These are phyloP conservation scores for Mohoua ochrocephala DNA, from an alignment of 2,113 vertebrate species.

Conservation along the genomic window DNA sequence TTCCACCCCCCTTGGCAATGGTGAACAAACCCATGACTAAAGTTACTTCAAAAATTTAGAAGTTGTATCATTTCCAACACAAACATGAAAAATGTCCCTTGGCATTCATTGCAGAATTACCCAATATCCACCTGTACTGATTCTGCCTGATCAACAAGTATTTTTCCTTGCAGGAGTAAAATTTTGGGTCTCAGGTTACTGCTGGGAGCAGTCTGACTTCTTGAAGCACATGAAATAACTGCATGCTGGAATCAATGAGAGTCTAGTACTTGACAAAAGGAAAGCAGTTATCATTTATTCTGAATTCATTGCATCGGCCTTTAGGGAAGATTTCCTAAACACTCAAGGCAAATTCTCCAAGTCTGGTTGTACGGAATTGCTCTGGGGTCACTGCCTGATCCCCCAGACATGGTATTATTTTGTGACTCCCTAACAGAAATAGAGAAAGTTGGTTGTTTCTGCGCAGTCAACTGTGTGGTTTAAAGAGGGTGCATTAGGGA, in stretches of 20 bases:
- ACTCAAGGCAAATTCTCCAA: background rate
- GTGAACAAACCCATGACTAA: background rate
- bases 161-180: background rate
- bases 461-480: background rate
- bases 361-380: background rate
- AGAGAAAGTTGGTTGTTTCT: background rate
- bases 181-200: background rate
- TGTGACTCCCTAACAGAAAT: background rate
- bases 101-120: background rate
- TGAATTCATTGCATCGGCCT: background rate
- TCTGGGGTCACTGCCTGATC: background rate
- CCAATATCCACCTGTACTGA: background rate
- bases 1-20: background rate
- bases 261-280: background rate
- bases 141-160: background rate
- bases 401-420: background rate
- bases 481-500: background rate
- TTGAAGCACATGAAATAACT: background rate
- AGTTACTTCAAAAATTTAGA: background rate
- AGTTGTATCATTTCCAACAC: background rate
- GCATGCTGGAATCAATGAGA: background rate
- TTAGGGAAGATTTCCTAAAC: background rate
- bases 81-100: background rate
- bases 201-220: background rate
- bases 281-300: background rate